Evolutionary conservation across 1,140 invertebrate genomes (phyloP).

Genomic region (Anastrepha ludens): DNA sequence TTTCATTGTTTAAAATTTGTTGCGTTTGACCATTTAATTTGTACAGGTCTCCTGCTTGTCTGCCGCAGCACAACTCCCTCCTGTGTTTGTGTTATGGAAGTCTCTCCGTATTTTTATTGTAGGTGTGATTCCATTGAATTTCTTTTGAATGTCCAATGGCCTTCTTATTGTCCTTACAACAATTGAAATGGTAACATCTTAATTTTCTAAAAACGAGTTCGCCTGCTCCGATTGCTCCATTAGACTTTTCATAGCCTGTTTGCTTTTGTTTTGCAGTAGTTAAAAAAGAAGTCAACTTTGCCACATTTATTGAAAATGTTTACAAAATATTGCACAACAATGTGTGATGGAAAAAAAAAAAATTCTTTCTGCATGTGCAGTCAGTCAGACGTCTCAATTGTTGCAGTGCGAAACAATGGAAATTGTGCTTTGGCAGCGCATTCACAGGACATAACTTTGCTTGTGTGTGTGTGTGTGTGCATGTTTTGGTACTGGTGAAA

Average conservation of each 20-base stretch:
- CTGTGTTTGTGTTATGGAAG: not conserved
- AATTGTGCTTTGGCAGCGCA: not conserved
- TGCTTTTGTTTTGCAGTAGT: not conserved
- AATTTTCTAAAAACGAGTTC: conserved; percentile 33
- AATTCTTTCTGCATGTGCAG: not conserved
- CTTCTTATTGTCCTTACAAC: conserved; percentile 53
- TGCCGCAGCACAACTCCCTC: not conserved
- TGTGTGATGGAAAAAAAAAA: conserved; percentile 64
- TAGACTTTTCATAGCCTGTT: conserved; percentile 18
- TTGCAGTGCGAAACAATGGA: not conserved
- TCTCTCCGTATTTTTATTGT: conserved; percentile 29
- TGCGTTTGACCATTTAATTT: conserved; percentile 52
- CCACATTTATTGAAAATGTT: conserved; percentile 60
- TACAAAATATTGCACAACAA: conserved; percentile 67
- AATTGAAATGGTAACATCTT: conserved; percentile 58
- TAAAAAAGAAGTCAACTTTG: conserved; percentile 11
- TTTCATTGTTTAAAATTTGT: conserved; percentile 13
- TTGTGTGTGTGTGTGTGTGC: not conserved
- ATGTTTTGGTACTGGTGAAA: not conserved
- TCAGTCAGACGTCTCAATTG: not conserved
- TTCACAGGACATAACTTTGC: not conserved
- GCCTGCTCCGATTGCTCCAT: not conserved
- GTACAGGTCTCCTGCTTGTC: conserved; percentile 43
- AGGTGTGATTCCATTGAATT: conserved; percentile 67
- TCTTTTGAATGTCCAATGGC: conserved; percentile 34